Base-by-base conservation (phyloP, 2,797 vertebrate species). In the Gymnopithys bicolor region DNA sequence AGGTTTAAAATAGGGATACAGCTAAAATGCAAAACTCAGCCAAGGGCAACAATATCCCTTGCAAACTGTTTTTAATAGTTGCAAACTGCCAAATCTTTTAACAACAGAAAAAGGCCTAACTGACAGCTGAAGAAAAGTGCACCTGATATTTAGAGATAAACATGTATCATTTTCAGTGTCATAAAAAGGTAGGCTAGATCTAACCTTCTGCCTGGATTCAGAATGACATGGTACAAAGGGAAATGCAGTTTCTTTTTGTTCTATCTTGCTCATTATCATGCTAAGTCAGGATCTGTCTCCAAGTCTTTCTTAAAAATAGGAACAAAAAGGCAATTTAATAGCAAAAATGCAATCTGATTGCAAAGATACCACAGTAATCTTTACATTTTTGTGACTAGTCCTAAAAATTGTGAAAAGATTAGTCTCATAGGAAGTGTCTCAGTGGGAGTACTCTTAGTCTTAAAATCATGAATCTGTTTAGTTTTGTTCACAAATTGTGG, bases 1-100 rank as follows among this genome's bases (percentile, higher is more conserved):
- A n/a, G 79, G 90, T 76, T 91, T 95, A 95, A 95, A 95, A 94
- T 80, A 94, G 82, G 62, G 76, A 81, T 81, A 45, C 28, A 80
- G 79, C 43, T 81, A 95, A 95, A 97, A 95, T 73, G 79, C 30
- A 69, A 89, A 88, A 87, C 89, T 78, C 58, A 51, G 92, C 87
- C 94, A 95, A 92, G 66, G 84, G 52, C 76, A 86, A 84, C 66
- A 83, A 89, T 91, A 91, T 85, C 82, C 25, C 51, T 88, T 88
- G 75, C 73, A 93, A 89, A 71, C 51, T 76, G 43, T 79, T 92
- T 92, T 91, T 92, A 91, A 88, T 28, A 66, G 73, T 30, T 0
- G 0, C 79, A 93, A 93, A 91, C 82, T 86, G 73, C 69, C 89
- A 92, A 81, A 95, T 78, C 69, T 73, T 86, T 80, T 83, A 87